Base-by-base conservation (phyloP, 2,113 vertebrate species). In the Falco punctatus region DNA sequence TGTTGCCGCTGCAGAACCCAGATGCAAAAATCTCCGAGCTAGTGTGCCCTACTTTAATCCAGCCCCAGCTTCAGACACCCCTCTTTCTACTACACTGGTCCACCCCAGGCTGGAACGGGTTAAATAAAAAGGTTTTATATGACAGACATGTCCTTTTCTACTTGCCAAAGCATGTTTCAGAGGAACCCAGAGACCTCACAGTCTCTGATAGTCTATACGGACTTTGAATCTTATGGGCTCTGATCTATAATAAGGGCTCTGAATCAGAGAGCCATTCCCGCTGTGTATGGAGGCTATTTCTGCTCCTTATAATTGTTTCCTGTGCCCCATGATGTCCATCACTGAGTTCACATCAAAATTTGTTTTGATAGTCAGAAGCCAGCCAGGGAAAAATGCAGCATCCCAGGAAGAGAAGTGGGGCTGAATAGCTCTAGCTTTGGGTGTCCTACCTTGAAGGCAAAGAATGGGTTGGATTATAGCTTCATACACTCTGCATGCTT, bases 221-320 rank as follows among this genome's bases (percentile, higher is more conserved):
- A 33, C 84, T 92, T 95, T 94, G 84, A 96, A 87, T 87, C 67
- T 69, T 75, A 59, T 4, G 9, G 81, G 22, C 84, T 96, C 61
- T 93, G 95, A 92, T 95, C 80, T 90, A 15, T 74, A 92, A 86
- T 15, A 79, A 87, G 40, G 65, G 13, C 49, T 86, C 86, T 81
- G 83, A 81, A 81, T 74, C 38, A 61, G 83, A 84, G 48, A 84
- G 48, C 57, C 84, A 42, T 33, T 92, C 92, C 91, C 3, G 7
- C 94, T 89, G 90, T 42, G 72, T 71, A 15, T 21, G 65, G 49
- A 38, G 72, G 86, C 52, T 94, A 78, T 90, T 96, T 93, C 91
- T 91, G 30, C 73, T 94, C 86, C 61, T 81, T 79, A 9, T 74
- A 78, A 91, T 67, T 90, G 35, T 83, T 88, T 86, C 70, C 55